Evolutionary conservation across 2,888 invertebrate species (phyloP), one percentile per base, ranked within the genome.

Genomic region (Trimorus sp.): DNA sequence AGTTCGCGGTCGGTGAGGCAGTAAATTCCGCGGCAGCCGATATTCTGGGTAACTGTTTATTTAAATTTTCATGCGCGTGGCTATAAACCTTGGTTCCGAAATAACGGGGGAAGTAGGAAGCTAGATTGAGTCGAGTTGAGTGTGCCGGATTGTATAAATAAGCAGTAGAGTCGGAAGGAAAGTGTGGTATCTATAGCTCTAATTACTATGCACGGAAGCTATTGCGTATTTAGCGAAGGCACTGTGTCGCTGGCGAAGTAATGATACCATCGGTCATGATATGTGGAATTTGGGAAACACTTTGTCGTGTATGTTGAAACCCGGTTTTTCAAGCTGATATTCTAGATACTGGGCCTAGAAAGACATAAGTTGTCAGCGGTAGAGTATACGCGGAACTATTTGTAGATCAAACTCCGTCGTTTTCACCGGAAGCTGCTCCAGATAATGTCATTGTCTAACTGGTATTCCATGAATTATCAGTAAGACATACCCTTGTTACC

Each of bases 1-100:
- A 94, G 88, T 95, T 95, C 86, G 94, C 94, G 1, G 94, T 95
- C 1, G 95, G 95, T 2, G 95, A 95, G 91, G 93, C 94, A 12
- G 94, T 94, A 0, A 94, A 93, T 15, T 93, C 93, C 82, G 85
- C 84, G 0, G 85, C 86, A 5, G 84, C 65, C 26, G 85, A 85
- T 37, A 82, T 86, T 51, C 56, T 84, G 9, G 84, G 86, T 86
- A 63, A 63, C 62, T 58, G 51, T 60, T 53, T 49, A 14, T 26
- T 60, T 59, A 15, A 66, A 37, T 68, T 26, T 58, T 58, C 45
- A 48, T 56, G 45, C 36, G 14, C 11, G 6, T 45, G 45, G 49
- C 48, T 58, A 69, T 42, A 69, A 69, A 69, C 48, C 58, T 58
- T 69, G 53, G 1, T 48, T 26, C 38, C 37, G 48, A 58, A 69